These are phyloP conservation scores for Drosophila mulleri DNA, from an alignment of 2,888 invertebrate species.

Conservation along the genomic window DNA sequence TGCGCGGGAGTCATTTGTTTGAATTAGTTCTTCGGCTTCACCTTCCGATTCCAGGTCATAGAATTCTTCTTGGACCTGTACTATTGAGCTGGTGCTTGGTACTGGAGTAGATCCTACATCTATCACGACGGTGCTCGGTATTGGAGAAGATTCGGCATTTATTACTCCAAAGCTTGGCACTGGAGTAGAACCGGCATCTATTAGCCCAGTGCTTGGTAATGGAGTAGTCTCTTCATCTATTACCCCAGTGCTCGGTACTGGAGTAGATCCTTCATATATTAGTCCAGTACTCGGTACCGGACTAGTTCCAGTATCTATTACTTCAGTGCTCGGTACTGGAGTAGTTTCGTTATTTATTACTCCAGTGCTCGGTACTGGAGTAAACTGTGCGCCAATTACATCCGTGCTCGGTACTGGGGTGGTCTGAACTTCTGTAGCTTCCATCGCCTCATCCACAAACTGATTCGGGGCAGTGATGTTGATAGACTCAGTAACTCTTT, in stretches of 20 bases:
- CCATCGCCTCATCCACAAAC: background rate
- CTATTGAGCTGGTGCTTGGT: background rate
- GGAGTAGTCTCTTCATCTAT: background rate
- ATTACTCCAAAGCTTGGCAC: background rate
- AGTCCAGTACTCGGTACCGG: background rate
- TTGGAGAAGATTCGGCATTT: background rate
- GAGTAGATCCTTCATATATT: background rate
- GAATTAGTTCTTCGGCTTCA: background rate
- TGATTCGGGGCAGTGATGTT: background rate
- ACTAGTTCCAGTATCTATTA: background rate
- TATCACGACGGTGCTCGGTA: background rate
- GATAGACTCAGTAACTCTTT: background rate
- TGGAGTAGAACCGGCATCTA: background rate
- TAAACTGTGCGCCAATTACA: background rate
- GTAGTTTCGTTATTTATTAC: background rate
- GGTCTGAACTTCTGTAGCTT: background rate
- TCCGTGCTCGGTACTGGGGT: background rate
- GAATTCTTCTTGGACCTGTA: too few species aligned
- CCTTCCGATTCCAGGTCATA: background rate
- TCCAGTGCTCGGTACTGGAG: background rate
- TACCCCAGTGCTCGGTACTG: background rate
- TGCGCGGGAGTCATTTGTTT: background rate
- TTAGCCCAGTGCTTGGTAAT: background rate
- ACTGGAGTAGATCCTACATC: background rate
- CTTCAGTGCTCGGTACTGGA: background rate